Evolutionary conservation across 2,797 vertebrate genomes (phyloP), one percentile per base, ranked within the genome.

Genomic region (Lagocephalus sceleratus): DNA sequence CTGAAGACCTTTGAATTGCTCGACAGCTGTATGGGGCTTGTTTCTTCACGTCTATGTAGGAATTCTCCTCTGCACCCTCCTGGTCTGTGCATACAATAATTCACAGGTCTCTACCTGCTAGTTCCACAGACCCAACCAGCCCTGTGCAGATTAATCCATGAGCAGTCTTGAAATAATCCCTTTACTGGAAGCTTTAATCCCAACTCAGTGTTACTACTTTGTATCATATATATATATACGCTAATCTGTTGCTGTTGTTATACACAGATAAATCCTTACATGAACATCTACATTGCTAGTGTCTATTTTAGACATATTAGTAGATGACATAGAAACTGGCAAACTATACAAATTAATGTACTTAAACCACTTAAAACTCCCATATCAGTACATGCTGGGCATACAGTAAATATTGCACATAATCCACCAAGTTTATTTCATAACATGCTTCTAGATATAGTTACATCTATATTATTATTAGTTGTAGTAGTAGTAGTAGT

Each of bases 11-110:
- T 72, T 0, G 20, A 47, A 61, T 74, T 73, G 47, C 48, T 43
- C 44, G 51, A 46, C 47, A 63, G 51, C 54, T 47, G 60, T 46
- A 29, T 47, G 12, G 57, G 5, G 70, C 75, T 1, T 75, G 83
- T 60, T 66, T 61, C 60, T 7, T 68, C 78, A 54, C 70, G 78
- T 45, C 25, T 19, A 76, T 60, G 51, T 41, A 23, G 26, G 57
- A 9, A 9, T 70, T 59, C 68, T 44, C 60, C 43, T 47, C 42
- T 43, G 21, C 3, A 45, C 45, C 42, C 61, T 6, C 2, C 21
- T 29, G 26, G 49, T 23, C 20, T 60, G 44, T 47, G 25, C 38
- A n/a, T 22, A 0, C 0, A 1, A 44, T 11, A 14, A 1, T 14
- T 29, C 58, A 7, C 39, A n/a, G n/a, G 74, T 73, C 66, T 45